A percentile compares a stretch with the other conserved stretches of the same genome.
phyloP scores from a whole-genome alignment of 2,888 invertebrate genomes.

The Petrophora chlorosata region DNA sequence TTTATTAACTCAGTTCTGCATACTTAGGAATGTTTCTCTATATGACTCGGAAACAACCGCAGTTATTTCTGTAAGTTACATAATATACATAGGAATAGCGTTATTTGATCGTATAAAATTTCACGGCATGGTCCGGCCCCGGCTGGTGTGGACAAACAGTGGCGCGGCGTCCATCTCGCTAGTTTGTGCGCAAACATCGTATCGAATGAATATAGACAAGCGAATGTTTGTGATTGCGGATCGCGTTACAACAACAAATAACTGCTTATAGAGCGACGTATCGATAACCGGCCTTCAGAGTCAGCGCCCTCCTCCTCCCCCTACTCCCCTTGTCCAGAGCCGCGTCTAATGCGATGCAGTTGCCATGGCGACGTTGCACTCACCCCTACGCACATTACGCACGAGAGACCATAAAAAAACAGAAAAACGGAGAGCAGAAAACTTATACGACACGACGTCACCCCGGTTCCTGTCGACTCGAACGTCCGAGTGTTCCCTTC shows the following conservation, averaged over 20 bases:
- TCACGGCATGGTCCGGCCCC: constrained; percentile 59
- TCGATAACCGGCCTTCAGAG: constrained; percentile 24
- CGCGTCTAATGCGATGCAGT: constrained; percentile 75
- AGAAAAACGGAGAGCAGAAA: constrained; percentile 70
- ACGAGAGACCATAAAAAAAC: constrained; percentile 78
- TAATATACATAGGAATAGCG: constrained; percentile 29
- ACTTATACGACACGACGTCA: constrained; percentile 73
- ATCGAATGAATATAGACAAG: constrained; percentile 78
- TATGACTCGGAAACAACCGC: constrained; percentile 10
- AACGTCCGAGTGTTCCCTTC: constrained; percentile 83
- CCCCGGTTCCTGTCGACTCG: constrained; percentile 80
- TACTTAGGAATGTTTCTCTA: not conserved
- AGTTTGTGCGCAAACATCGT: constrained; percentile 77
- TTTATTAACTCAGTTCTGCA: not conserved
- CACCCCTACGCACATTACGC: constrained; percentile 64
- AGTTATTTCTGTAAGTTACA: constrained; percentile 10
- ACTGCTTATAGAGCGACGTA: constrained; percentile 37
- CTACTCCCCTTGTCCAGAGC: constrained; percentile 39
- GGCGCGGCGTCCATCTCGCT: constrained; percentile 70
- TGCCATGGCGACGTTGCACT: constrained; percentile 74
- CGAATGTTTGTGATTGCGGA: constrained; percentile 70
- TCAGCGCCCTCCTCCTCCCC: constrained; percentile 29
- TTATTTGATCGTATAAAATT: constrained; percentile 62
- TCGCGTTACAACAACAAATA: constrained; percentile 79
- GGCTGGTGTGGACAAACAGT: constrained; percentile 64